Evolutionary conservation across 2,797 vertebrate genomes (phyloP), one percentile per base, ranked within the genome.

Genomic region (Cercopithecus diana): DNA sequence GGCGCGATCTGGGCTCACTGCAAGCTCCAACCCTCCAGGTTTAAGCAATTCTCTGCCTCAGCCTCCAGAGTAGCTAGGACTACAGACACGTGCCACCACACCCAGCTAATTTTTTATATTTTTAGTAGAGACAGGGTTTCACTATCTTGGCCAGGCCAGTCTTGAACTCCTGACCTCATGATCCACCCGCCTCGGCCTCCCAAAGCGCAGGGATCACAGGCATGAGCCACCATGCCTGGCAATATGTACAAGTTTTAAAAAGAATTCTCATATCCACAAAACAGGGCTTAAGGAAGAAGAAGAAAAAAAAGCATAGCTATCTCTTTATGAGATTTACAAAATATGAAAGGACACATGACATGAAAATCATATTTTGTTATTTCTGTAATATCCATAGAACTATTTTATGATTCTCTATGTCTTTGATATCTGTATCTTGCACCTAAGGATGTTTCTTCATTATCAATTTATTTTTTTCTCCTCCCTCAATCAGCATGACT

Each of bases 401-500:
- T 81, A 17, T 57, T 95, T 45, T 39, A 89, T 52, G 24, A 17
- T 55, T 70, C 20, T 92, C 41, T 55, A 13, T 83, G 70, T 95
- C 55, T 87, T 83, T 33, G 86, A 19, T 82, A 43, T 58, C 11
- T 55, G 28, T 36, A 64, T 45, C 24, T 76, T 41, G 2, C 11
- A 39, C 77, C 50, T 43, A 45, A 90, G 86, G 58, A 77, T 41
- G 7, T 48, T 82, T 83, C 43, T 36, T 95, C 52, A 39, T 55
- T 43, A 52, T 75, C 33, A 28, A 4, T 95, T 80, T 94, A 77
- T 73, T 76, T 73, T 84, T 33, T 33, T 96, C 81, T 97, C 45
- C 58, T 80, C 97, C 79, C 24, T 36, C 88, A 48, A 96, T 89
- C 95, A 99, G 99, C 99, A 99, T 94, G 99, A 99, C 57, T 99